Conservation (phyloP, 2,113 vertebrate genomes). For the Clinocottus analis region DNA sequence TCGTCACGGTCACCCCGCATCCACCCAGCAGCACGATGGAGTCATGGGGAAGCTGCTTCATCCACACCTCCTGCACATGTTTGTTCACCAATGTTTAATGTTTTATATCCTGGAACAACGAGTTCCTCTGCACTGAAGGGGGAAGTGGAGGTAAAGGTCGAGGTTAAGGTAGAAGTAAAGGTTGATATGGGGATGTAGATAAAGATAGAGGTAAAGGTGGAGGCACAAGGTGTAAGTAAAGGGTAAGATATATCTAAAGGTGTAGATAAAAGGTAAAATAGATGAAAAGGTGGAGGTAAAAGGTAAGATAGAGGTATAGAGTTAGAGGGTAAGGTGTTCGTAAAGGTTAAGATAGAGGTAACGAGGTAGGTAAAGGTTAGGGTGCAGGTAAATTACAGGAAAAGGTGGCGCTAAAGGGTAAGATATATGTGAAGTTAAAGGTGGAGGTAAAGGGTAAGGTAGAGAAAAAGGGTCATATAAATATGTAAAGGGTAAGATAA, state of each 20-base stretch:
- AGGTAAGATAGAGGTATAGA: not conserved
- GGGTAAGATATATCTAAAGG: not conserved
- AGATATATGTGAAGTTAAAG: not conserved
- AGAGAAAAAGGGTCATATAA: too few relatives aligned
- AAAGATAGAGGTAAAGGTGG: not conserved
- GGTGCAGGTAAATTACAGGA: not conserved
- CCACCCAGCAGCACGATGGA: slow-evolving; percentile 1
- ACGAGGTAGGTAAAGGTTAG: not conserved
- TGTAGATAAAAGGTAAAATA: not conserved
- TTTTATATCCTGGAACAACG: not conserved
- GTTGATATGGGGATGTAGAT: too few relatives aligned
- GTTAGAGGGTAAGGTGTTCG: too few relatives aligned
- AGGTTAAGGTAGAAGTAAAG: not conserved
- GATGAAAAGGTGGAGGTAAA: not conserved
- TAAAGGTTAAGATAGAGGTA: not conserved
- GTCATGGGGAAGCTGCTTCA: not conserved
- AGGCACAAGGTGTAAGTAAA: not conserved
- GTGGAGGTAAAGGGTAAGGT: not conserved
- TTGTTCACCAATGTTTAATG: not conserved
- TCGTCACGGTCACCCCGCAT: not conserved
- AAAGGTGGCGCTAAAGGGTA: not conserved
- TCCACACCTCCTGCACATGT: not conserved
- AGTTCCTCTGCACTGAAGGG: not conserved
- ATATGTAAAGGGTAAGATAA: not conserved
- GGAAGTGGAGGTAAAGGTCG: not conserved